Evolutionary conservation across 2,888 invertebrate species (phyloP).

Genomic region (Acheta domesticus): DNA sequence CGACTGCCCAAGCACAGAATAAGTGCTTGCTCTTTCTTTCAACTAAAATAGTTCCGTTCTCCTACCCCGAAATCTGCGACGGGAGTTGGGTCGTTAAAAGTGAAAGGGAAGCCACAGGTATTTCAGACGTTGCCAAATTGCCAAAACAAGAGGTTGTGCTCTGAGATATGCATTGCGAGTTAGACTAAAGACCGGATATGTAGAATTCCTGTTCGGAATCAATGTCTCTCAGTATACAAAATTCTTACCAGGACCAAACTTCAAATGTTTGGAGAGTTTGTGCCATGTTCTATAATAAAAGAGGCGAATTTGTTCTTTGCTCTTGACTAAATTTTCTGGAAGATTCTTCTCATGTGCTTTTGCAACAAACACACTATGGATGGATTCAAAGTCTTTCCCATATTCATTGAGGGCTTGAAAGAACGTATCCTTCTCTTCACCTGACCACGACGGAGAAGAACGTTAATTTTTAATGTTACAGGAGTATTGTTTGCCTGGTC

Average conservation of each 20-base stretch:
- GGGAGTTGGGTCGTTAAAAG: no score
- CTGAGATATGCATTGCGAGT: no score
- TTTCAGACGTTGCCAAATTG: no score
- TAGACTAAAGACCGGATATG: no score
- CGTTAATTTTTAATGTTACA: conserved; percentile 45
- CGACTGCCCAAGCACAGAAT: no score
- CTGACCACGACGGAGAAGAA: conserved; percentile 79
- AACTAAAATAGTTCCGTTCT: no score
- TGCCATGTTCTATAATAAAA: conserved; percentile 95
- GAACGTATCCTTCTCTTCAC: conserved; percentile 84
- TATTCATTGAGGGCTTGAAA: conserved; percentile 93
- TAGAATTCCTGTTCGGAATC: no score
- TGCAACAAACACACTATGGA: conserved; percentile 77
- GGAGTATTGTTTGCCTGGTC: not conserved
- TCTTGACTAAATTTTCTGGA: conserved; percentile 63
- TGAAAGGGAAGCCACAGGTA: no score
- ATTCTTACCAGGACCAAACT: conserved; percentile 72
- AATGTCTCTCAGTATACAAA: no score
- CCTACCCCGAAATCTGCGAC: no score
- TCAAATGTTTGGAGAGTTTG: conserved; percentile 85
- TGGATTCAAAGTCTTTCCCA: conserved; percentile 93
- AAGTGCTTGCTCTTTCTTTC: no score
- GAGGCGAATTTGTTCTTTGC: conserved; percentile 90
- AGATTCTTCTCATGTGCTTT: conserved; percentile 82
- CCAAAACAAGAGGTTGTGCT: no score